Conservation (phyloP, 2,888 invertebrate genomes). For the Elegia similella region DNA sequence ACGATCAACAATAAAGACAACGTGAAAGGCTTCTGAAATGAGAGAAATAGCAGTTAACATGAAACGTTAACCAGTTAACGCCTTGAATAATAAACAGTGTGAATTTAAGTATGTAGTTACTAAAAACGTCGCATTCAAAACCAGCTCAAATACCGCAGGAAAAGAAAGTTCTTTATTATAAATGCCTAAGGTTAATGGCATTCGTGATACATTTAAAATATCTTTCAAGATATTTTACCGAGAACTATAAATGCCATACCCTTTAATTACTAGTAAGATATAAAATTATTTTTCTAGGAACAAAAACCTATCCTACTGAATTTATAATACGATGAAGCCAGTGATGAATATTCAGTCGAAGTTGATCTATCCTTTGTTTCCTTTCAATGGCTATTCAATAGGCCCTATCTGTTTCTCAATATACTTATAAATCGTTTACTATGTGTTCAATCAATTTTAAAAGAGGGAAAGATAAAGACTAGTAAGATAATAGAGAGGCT, state of each 20-base stretch:
- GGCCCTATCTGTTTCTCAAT: conserved; percentile 43
- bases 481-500: conserved; percentile 33
- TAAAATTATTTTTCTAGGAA: neutral
- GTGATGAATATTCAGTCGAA: neutral
- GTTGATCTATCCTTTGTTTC: conserved; percentile 33
- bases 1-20: conserved; percentile 8
- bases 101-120: neutral
- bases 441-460: conserved; percentile 51
- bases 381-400: conserved; percentile 42
- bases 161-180: neutral
- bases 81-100: conserved; percentile 10
- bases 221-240: neutral
- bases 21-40: conserved; percentile 11
- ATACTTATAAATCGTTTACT: conserved; percentile 52
- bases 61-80: conserved; percentile 8
- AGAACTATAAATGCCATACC: no score
- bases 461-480: conserved; percentile 49
- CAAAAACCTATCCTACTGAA: neutral
- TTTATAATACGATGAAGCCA: neutral
- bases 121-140: neutral
- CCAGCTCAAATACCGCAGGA: neutral
- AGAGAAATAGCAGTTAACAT: conserved; percentile 10
- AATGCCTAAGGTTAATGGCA: neutral
- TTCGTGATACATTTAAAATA: neutral
- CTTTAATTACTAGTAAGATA: no score